Evolutionary conservation across 2,888 invertebrate genomes (phyloP).

Genomic region (Stenotaenia linearis): DNA sequence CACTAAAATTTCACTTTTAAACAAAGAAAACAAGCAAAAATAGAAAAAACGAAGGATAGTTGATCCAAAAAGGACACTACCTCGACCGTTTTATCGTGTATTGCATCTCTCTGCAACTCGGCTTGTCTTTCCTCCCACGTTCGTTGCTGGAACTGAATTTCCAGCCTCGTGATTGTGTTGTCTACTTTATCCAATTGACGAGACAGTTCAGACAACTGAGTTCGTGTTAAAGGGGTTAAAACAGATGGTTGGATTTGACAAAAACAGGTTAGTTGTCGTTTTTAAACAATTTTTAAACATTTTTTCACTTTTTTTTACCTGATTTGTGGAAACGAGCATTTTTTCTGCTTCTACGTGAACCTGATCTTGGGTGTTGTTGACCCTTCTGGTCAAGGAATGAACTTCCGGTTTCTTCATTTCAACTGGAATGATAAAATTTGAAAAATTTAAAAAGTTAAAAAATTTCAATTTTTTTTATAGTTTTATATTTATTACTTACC

Average conservation of each 20-base stretch:
- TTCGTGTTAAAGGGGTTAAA: too few species aligned
- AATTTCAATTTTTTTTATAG: background rate
- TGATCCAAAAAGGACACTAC: slow-evolving; percentile 26
- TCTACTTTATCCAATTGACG: slow-evolving; percentile 33
- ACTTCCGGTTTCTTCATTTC: background rate
- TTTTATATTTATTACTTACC: slow-evolving; percentile 32
- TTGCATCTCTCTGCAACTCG: slow-evolving; percentile 30
- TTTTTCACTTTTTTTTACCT: background rate
- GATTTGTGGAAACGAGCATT: slow-evolving; percentile 33
- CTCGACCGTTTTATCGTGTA: slow-evolving; percentile 27
- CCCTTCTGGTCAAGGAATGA: slow-evolving; percentile 26
- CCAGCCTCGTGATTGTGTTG: slow-evolving; percentile 29
- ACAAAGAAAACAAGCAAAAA: too few species aligned
- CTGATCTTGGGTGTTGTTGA: slow-evolving; percentile 30
- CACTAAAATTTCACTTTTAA: too few species aligned
- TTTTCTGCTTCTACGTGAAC: slow-evolving; percentile 34
- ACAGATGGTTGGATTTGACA: too few species aligned
- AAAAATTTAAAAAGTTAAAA: background rate
- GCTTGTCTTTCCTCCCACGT: slow-evolving; percentile 31
- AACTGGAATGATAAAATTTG: background rate
- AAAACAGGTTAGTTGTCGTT: background rate
- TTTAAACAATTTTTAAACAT: background rate
- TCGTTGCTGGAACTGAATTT: slow-evolving; percentile 30
- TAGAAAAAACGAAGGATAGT: background rate
- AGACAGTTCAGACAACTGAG: slow-evolving; percentile 28